These are phyloP conservation scores for Gambelia wislizenii DNA, from an alignment of 2,797 vertebrate genomes.

Conservation along the genomic window DNA sequence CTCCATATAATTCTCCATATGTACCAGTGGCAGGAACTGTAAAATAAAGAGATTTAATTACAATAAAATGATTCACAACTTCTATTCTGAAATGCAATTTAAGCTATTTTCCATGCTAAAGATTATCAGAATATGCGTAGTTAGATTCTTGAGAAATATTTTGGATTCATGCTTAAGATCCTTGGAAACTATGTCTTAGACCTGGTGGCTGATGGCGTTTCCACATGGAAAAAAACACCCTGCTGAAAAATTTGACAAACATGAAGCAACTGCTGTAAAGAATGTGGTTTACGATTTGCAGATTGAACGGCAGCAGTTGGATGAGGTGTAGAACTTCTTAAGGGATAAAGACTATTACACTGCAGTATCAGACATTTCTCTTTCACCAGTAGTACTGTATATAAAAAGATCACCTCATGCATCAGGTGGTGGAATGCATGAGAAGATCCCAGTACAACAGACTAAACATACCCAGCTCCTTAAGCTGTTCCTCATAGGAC, in stretches of 20 bases:
- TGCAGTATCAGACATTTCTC: conserved; percentile 32
- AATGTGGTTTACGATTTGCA: conserved; percentile 80
- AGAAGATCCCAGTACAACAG: not conserved
- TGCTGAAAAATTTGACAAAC: conserved; percentile 78
- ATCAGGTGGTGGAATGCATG: not conserved
- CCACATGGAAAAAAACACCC: conserved; percentile 79
- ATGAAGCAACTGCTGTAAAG: conserved; percentile 81
- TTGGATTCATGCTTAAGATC: conserved; percentile 78
- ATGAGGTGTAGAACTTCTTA: conserved; percentile 58
- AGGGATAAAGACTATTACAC: conserved; percentile 59
- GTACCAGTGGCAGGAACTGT: conserved; percentile 41
- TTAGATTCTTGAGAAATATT: conserved; percentile 74
- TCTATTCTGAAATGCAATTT: conserved; percentile 48
- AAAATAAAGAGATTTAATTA: conserved; percentile 42
- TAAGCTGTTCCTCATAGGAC: too few relatives aligned
- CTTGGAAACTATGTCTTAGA: conserved; percentile 81
- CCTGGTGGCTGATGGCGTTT: conserved; percentile 67
- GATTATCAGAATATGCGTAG: conserved; percentile 58
- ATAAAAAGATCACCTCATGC: conserved; percentile 34
- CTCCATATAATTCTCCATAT: conserved; percentile 25
- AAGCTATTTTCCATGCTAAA: conserved; percentile 56
- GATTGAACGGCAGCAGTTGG: conserved; percentile 76
- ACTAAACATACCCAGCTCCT: too few relatives aligned
- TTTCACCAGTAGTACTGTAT: conserved; percentile 38
- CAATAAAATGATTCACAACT: conserved; percentile 47